A percentile compares a stretch with the other conserved stretches of the same genome.
These are phyloP conservation scores for Acipenser oxyrinchus DNA, from an alignment of 2,797 vertebrate species.

Conservation along the genomic window DNA sequence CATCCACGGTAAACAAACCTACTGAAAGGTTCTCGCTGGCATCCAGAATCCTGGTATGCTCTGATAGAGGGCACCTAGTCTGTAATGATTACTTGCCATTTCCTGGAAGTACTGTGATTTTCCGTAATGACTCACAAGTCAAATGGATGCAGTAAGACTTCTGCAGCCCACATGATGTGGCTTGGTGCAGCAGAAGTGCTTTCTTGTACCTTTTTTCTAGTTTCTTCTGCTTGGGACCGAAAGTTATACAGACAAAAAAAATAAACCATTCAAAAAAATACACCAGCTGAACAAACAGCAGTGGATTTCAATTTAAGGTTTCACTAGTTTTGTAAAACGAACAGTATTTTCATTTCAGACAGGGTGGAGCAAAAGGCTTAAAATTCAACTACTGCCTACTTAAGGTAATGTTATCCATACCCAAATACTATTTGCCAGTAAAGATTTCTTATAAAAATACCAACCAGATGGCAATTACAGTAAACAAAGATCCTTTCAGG, in stretches of 20 bases:
- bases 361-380: neutral
- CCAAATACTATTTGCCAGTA: neutral
- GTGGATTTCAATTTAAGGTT: neutral
- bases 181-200: neutral
- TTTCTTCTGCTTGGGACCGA: too few species aligned
- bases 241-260: too few species aligned
- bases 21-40: neutral
- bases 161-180: neutral
- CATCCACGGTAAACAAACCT: neutral
- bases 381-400: neutral
- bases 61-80: neutral
- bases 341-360: neutral
- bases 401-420: neutral
- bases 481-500: neutral
- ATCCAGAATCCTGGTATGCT: neutral
- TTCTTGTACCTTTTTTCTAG: neutral
- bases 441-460: neutral
- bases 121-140: neutral
- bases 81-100: neutral
- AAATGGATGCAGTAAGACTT: neutral
- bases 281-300: neutral
- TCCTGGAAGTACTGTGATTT: neutral
- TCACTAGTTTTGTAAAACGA: too few species aligned
- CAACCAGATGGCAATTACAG: constrained; percentile 8
- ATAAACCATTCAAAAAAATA: neutral